Evolutionary conservation across 2,888 invertebrate species (phyloP).

Genomic region (Scrobipalpa costella): DNA sequence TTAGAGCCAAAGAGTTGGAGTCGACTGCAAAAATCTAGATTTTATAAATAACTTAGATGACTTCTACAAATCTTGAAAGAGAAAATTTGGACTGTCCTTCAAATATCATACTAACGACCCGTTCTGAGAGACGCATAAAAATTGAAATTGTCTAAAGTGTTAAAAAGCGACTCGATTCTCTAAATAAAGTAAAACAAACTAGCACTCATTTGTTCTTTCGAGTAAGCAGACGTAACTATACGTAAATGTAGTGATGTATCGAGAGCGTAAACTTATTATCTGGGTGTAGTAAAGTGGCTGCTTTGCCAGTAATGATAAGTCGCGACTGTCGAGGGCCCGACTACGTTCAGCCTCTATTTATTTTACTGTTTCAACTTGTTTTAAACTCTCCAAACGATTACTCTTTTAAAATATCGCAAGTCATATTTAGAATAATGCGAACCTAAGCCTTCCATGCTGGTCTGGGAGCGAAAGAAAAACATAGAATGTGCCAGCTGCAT

Average conservation of each 20-base stretch:
- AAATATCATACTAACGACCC: conserved; percentile 44
- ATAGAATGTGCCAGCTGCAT: no score
- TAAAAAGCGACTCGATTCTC: conserved; percentile 48
- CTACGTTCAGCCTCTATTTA: conserved; percentile 34
- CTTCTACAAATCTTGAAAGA: conserved; percentile 55
- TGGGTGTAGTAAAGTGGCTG: conserved; percentile 33
- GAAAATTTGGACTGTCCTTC: conserved; percentile 47
- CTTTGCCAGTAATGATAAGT: conserved; percentile 22
- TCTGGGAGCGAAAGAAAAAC: no score
- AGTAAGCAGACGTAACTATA: conserved; percentile 50
- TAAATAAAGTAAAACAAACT: conserved; percentile 62
- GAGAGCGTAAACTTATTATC: conserved; percentile 36
- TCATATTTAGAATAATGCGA: conserved; percentile 23
- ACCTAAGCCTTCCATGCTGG: conserved; percentile 16
- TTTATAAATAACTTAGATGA: conserved; percentile 34
- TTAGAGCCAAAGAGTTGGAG: conserved; percentile 66
- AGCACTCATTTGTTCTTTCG: conserved; percentile 60
- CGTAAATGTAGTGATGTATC: conserved; percentile 38
- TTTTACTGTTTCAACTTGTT: conserved; percentile 45
- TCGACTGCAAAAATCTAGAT: conserved; percentile 71
- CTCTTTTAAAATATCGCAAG: conserved; percentile 34
- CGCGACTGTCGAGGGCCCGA: not conserved
- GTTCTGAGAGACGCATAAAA: conserved; percentile 48
- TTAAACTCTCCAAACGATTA: conserved; percentile 41
- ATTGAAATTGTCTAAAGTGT: conserved; percentile 46